A percentile compares a stretch with the other conserved stretches of the same genome.
Evolutionary conservation across 2,888 invertebrate genomes (phyloP).

Genomic region (Itoplectis maculator): DNA sequence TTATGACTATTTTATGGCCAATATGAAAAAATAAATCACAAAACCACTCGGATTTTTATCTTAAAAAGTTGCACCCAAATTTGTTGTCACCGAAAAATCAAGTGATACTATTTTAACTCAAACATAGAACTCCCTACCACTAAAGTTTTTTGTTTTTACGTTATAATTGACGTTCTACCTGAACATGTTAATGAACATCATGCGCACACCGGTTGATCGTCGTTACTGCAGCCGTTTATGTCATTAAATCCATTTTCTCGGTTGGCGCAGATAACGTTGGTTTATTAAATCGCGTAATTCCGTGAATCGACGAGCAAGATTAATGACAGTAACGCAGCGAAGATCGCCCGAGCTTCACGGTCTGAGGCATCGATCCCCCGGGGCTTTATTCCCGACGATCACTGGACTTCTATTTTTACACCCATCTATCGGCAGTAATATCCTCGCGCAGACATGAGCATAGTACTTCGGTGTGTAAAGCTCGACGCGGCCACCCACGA

Average conservation of each 20-base stretch:
- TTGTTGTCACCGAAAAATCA: no score
- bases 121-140: not conserved
- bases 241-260: slow-evolving; percentile 20
- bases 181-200: not conserved
- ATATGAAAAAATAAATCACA: no score
- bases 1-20: no score
- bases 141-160: not conserved
- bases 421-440: slow-evolving; percentile 52
- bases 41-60: no score
- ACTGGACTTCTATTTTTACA: slow-evolving; percentile 60
- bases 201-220: not conserved
- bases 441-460: slow-evolving; percentile 41
- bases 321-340: slow-evolving; percentile 39
- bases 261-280: not conserved
- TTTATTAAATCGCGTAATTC: slow-evolving; percentile 4
- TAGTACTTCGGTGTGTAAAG: slow-evolving; percentile 62
- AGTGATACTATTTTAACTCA: no score
- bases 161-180: not conserved
- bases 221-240: not conserved
- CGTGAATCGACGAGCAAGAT: slow-evolving; percentile 17
- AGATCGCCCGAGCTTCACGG: slow-evolving; percentile 16
- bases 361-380: slow-evolving; percentile 49
- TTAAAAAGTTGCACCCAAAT: no score
- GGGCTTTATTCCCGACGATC: slow-evolving; percentile 51
- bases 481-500: slow-evolving; percentile 49